Conservation (phyloP, 2,797 vertebrate genomes). For the Rhabdomys pumilio region DNA sequence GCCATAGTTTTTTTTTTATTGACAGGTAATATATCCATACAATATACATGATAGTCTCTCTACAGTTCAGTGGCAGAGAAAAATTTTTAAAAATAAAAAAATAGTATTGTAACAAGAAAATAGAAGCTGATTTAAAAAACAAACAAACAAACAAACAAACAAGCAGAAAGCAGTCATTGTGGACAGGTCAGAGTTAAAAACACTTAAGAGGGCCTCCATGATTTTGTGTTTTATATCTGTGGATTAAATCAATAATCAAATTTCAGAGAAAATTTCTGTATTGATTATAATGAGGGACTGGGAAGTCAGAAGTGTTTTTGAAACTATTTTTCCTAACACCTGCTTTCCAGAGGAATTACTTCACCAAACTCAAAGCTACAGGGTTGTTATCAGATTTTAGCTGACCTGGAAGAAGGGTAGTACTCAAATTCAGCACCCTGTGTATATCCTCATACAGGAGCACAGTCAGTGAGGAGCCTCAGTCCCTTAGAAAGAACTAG, state of each 20-base stretch:
- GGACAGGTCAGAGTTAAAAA: neutral
- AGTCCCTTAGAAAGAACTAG: neutral
- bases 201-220: neutral
- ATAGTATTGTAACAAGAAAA: neutral
- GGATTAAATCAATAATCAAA: neutral
- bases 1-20: no score
- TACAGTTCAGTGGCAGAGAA: neutral
- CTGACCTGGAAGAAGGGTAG: neutral
- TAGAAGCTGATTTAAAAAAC: neutral
- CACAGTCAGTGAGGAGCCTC: neutral
- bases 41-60: no score
- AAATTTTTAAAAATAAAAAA: slow-evolving; percentile 18
- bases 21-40: no score
- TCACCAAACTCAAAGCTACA: neutral
- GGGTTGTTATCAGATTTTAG: neutral
- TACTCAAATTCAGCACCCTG: neutral
- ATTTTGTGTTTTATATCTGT: neutral
- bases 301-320: neutral
- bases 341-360: no score
- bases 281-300: neutral
- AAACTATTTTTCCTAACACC: neutral
- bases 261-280: neutral
- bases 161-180: neutral
- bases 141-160: neutral
- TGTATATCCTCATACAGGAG: neutral